Evolutionary conservation across 2,797 vertebrate species (phyloP).

Genomic region (Lagorchestes hirsutus): DNA sequence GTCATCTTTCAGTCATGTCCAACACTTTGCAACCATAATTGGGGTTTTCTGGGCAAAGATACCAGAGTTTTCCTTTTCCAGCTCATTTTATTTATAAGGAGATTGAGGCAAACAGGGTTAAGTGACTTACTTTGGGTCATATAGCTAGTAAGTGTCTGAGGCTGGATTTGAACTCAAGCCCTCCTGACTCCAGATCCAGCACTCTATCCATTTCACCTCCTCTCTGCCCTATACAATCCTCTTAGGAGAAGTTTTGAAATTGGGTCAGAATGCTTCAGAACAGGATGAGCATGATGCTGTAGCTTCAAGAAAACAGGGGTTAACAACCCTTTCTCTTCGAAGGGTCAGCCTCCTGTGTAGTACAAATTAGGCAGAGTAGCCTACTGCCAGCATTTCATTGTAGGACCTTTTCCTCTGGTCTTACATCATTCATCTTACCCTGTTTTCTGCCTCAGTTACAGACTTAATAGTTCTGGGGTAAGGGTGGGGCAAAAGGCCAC

Average conservation of each 20-base stretch:
- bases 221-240: not conserved
- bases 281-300: no score
- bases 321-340: not conserved
- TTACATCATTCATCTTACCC: not conserved
- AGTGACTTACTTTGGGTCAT: not conserved
- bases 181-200: not conserved
- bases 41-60: no score
- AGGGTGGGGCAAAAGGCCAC: not conserved
- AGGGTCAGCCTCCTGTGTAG: not conserved
- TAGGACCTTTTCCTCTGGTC: not conserved
- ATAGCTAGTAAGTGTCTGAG: not conserved
- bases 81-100: no score
- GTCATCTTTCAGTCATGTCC: no score
- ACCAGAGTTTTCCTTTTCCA: no score
- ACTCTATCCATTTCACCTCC: no score
- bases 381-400: no score
- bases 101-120: not conserved
- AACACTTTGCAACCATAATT: no score
- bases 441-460: not conserved
- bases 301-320: no score
- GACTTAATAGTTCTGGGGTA: not conserved
- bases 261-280: no score
- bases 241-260: no score
- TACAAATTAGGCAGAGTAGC: not conserved
- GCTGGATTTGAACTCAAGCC: no score